Base-by-base conservation (phyloP, 1,140 invertebrate genomes). In the Trichonephila inaurata region DNA sequence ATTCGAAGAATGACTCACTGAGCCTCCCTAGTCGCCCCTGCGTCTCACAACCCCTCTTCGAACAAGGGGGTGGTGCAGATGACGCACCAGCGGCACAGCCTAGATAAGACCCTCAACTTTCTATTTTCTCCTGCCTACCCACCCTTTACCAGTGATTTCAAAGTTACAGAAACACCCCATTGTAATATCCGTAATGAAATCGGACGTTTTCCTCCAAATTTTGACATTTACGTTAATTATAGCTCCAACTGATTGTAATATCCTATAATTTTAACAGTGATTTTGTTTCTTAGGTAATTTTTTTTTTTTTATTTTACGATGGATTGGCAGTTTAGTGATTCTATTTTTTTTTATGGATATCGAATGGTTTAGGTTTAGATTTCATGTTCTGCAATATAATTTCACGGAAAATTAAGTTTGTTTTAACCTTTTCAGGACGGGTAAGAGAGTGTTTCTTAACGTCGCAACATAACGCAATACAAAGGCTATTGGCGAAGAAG, bases 1-100 rank as follows among this genome's bases (percentile, higher is more conserved):
- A 51, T 60, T 92, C 91, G 44, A 19, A 33, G 89, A 92, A 92
- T 92, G 91, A 92, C 40, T 92, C 91, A 92, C 83, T 92, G 83
- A 66, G 62, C 19, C 12, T 33, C 91, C 62, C 33, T 44, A 51
- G 51, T 51, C 85, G 61, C 91, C 77, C 64, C 44, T 62, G 14
- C 33, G 82, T 64, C 90, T 81, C 90, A 33, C 58, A 72, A 51
- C 77, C 90, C 18, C 61, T 51, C 33, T 61, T 24, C 61, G 40
- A 44, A 62, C 61, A 87, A 92, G 83, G 91, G 91, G 83, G 64
- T 87, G 82, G 64, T 21, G 58, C 33, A 21, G 90, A 92, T 92
- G 90, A 92, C 90, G 90, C 90, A 92, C 81, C 8, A 24, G n/a
- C 40, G 33, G 86, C 18, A 69, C 87, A 89, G 62, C 64, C 87